phyloP scores from a whole-genome alignment of 2,888 invertebrate genomes.

The Marasmarcha lunaedactyla region DNA sequence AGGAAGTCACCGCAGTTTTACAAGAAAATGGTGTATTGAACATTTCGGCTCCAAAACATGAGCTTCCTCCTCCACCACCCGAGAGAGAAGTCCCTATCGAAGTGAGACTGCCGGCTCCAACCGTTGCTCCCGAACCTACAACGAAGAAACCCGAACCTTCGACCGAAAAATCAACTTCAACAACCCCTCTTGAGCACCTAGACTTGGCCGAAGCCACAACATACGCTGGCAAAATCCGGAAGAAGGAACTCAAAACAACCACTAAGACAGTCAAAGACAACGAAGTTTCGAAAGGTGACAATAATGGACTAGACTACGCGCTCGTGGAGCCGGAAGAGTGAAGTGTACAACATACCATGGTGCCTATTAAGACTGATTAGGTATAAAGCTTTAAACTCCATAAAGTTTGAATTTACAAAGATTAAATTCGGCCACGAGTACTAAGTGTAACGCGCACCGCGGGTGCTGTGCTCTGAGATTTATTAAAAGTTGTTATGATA shows the following conservation, averaged over 20 bases:
- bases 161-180: conserved; percentile 14
- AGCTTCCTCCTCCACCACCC: conserved; percentile 47
- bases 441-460: not conserved
- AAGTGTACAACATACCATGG: conserved; percentile 15
- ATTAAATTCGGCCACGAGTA: not conserved
- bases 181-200: conserved; percentile 33
- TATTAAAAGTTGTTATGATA: not conserved
- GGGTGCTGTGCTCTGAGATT: conserved; percentile 1
- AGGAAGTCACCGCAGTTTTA: conserved; percentile 48
- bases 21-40: conserved; percentile 42
- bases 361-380: not conserved
- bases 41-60: conserved; percentile 48
- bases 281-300: conserved; percentile 48
- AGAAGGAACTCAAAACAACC: conserved; percentile 51
- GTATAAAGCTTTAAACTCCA: not conserved
- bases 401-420: not conserved
- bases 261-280: conserved; percentile 48
- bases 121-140: conserved; percentile 19
- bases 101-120: conserved; percentile 24
- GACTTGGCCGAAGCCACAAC: conserved; percentile 45
- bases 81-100: conserved; percentile 51
- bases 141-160: conserved; percentile 20
- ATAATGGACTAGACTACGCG: conserved; percentile 44
- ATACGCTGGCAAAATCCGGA: conserved; percentile 54
- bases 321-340: conserved; percentile 38